A percentile compares a stretch with the other conserved stretches of the same genome.
Evolutionary conservation across 2,113 vertebrate species (phyloP).

Genomic region (Eretmochelys imbricata): DNA sequence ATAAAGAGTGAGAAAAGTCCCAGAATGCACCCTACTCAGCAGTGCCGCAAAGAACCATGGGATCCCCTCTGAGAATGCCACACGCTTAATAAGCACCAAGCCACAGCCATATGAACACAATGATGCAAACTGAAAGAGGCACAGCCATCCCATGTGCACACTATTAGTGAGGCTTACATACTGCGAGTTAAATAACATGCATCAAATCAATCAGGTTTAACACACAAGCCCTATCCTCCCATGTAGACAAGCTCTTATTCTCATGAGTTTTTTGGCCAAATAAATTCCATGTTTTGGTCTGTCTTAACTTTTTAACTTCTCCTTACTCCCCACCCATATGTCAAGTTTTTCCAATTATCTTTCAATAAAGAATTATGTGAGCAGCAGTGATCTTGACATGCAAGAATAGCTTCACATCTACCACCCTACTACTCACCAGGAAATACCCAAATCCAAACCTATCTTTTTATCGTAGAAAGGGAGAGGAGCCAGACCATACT

Average conservation of each 20-base stretch:
- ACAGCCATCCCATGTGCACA: neutral
- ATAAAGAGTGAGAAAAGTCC: neutral
- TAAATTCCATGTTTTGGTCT: too few relatives aligned
- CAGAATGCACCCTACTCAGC: neutral
- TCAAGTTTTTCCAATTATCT: too few relatives aligned
- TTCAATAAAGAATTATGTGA: too few relatives aligned
- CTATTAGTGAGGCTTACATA: neutral
- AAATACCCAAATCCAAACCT: too few relatives aligned
- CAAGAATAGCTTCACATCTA: too few relatives aligned
- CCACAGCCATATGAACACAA: neutral
- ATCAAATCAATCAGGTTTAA: neutral
- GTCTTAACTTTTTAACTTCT: too few relatives aligned
- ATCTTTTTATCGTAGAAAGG: neutral
- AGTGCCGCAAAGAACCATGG: neutral
- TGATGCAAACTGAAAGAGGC: neutral
- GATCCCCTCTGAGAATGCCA: neutral
- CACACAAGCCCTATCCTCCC: neutral
- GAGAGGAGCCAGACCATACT: neutral
- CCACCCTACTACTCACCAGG: too few relatives aligned
- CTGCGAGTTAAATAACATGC: neutral
- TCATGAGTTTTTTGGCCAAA: too few relatives aligned
- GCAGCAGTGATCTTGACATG: too few relatives aligned
- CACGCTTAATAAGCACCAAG: neutral
- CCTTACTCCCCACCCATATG: too few relatives aligned
- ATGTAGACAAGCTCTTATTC: too few relatives aligned